Base-by-base conservation (phyloP, 2,888 invertebrate genomes). In the Spodoptera littoralis region DNA sequence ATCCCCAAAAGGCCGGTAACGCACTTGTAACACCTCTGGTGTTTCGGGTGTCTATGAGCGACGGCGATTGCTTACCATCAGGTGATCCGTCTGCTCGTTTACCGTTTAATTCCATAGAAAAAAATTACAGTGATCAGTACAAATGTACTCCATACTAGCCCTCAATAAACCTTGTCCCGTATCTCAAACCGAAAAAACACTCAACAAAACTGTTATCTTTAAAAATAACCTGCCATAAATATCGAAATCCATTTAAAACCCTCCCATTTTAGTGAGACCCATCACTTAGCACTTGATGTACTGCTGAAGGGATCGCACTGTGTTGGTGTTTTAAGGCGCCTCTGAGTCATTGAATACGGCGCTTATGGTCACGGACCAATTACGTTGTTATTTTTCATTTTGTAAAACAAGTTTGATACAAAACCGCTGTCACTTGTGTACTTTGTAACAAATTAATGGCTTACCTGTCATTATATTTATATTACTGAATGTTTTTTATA, bases 301-400 rank as follows among this genome's bases (percentile, higher is more conserved):
- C 27, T 41, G 41, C 9, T 41, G 2, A 5, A 47, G 42, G 52
- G 65, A 11, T 55, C 60, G 55, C 53, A 58, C 56, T 65, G 60
- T 24, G 27, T 45, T 65, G 55, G 71, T 1, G 41, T 58, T 56
- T 60, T 13, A 60, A 55, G 72, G 70, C 65, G 65, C 60, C 65
- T 55, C 27, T 70, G 72, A 72, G 44, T 58, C 70, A 76, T 47
- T 65, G 59, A 45, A 54, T 59, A 48, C 5, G 58, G 73, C 60
- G 63, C 57, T 67, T 72, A 76, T 61, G 62, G 58, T 42, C 43
- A 52, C 57, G 44, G 45, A 50, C 47, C 52, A 76, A 76, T 76
- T 63, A 73, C 49, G 55, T 46, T 8, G 57, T 66, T 66, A 55
- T 68, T 60, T 73, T 73, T 62, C 44, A 49, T 60, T 41, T 63